Percentiles rank a stretch among this genome's conserved stretches.
phyloP scores from a whole-genome alignment of 2,113 vertebrate genomes.

The Neoarius graeffei region DNA sequence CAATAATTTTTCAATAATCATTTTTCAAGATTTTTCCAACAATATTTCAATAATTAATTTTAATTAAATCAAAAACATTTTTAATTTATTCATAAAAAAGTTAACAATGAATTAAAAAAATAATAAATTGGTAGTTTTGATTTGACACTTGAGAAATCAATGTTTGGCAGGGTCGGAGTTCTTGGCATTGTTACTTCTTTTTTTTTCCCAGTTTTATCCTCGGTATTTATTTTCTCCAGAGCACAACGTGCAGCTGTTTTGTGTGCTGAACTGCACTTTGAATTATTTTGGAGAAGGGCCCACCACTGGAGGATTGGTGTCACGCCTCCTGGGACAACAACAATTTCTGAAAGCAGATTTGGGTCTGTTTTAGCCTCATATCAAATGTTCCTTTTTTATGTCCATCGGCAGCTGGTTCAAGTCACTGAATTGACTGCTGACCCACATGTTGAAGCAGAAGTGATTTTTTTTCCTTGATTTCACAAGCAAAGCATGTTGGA shows the following conservation, averaged over 20 bases:
- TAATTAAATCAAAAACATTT: no score
- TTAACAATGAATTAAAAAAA: no score
- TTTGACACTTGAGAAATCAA: neutral
- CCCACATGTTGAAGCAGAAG: neutral
- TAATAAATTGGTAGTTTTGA: neutral
- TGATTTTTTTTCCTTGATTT: neutral
- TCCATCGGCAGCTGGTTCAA: neutral
- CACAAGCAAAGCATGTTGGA: neutral
- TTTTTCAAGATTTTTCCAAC: no score
- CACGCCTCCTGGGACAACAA: conserved; percentile 28
- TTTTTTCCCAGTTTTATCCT: neutral
- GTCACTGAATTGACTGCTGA: neutral
- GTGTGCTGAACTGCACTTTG: conserved; percentile 11
- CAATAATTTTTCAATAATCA: no score
- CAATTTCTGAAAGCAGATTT: conserved; percentile 30
- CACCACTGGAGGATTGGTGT: conserved; percentile 5
- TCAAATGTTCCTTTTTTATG: neutral
- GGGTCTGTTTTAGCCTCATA: neutral
- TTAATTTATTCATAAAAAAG: no score
- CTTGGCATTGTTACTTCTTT: conserved; percentile 2
- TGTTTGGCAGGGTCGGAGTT: neutral
- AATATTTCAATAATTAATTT: no score
- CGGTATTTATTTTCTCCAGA: neutral
- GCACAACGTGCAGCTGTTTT: conserved; percentile 13
- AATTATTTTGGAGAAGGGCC: conserved; percentile 21